These are phyloP conservation scores for Neosalanx taihuensis DNA, from an alignment of 2,797 vertebrate species.

Conservation along the genomic window DNA sequence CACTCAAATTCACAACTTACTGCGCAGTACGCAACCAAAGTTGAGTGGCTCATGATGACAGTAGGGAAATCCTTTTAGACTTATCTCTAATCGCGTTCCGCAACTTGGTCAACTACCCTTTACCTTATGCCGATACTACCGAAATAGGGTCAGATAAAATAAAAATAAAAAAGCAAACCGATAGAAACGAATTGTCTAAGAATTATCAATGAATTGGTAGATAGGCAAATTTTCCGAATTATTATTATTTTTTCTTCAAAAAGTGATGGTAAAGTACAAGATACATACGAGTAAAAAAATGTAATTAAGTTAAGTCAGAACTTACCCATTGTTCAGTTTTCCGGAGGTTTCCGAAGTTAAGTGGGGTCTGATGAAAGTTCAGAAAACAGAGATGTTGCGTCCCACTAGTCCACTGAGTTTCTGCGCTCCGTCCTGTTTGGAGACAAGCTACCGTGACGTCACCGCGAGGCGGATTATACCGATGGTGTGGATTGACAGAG, in stretches of 20 bases:
- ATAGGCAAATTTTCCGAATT: background rate
- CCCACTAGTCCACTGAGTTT: constrained; percentile 45
- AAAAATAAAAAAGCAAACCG: constrained; percentile 13
- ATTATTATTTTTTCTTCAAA: background rate
- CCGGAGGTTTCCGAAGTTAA: constrained; percentile 51
- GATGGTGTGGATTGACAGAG: constrained; percentile 35
- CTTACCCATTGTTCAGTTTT: constrained; percentile 67
- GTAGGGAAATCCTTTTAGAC: constrained; percentile 55
- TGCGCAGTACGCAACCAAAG: background rate
- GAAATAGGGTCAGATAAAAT: constrained; percentile 55
- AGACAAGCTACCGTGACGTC: constrained; percentile 70
- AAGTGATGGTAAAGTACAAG: background rate
- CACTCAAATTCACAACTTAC: background rate
- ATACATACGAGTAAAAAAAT: background rate
- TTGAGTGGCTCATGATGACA: constrained; percentile 3
- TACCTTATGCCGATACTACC: constrained; percentile 41
- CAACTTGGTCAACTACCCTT: constrained; percentile 45
- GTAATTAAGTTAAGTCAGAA: constrained; percentile 6
- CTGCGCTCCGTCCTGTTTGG: constrained; percentile 53
- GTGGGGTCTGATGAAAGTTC: constrained; percentile 46
- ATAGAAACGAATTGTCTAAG: background rate
- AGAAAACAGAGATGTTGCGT: constrained; percentile 53
- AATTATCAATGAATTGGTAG: background rate
- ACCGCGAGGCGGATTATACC: constrained; percentile 58
- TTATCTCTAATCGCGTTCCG: constrained; percentile 74